Conservation (phyloP, 2,797 vertebrate genomes). For the Schizothorax lantsangensis region DNA sequence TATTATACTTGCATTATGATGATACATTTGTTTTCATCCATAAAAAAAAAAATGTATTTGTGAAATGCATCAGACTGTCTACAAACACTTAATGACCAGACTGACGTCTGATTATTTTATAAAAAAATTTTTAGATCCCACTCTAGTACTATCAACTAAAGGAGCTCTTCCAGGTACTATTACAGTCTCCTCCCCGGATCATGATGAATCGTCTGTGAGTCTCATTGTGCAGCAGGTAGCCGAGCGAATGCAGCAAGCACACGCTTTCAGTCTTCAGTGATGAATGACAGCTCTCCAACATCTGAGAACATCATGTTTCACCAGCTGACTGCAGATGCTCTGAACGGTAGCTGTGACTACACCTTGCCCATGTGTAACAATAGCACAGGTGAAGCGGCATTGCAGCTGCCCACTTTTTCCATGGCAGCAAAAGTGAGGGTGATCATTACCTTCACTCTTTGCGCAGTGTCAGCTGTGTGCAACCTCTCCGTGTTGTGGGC, state of each 20-base stretch:
- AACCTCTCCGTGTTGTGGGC: constrained; percentile 81
- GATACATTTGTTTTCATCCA: neutral
- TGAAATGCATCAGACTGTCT: neutral
- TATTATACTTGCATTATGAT: neutral
- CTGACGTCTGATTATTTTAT: neutral
- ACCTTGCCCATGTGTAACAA: constrained; percentile 61
- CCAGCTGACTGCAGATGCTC: constrained; percentile 66
- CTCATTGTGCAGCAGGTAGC: constrained; percentile 12
- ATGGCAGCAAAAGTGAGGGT: constrained; percentile 82
- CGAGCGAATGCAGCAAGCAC: constrained; percentile 14
- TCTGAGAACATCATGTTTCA: constrained; percentile 68
- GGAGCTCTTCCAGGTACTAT: neutral
- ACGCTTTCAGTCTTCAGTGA: constrained; percentile 37
- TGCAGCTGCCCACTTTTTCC: constrained; percentile 83
- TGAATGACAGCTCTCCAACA: constrained; percentile 52
- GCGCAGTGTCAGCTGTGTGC: constrained; percentile 77
- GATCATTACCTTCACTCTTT: constrained; percentile 81
- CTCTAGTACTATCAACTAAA: neutral
- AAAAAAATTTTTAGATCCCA: neutral
- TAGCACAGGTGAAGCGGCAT: constrained; percentile 65
- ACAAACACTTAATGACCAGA: neutral
- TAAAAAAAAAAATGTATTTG: neutral
- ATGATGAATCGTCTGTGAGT: constrained; percentile 19
- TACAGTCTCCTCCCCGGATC: neutral
- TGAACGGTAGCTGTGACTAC: constrained; percentile 72